A percentile compares a stretch with the other conserved stretches of the same genome.
Conservation (phyloP, 2,888 invertebrate genomes). For the Reticulitermes lucifugus region DNA sequence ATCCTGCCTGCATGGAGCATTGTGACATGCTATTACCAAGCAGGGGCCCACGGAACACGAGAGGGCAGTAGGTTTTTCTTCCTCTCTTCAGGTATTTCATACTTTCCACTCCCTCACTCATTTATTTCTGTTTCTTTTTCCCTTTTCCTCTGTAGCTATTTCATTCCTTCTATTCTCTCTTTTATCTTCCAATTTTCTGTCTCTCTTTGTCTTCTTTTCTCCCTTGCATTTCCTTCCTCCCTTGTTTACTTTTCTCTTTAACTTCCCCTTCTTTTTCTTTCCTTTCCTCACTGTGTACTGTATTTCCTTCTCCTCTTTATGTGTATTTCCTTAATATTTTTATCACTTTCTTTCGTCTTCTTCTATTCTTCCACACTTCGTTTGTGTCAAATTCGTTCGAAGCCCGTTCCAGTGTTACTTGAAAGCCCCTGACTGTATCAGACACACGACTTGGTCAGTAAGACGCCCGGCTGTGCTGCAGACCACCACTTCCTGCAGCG, state of each 20-base stretch:
- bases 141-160: not conserved
- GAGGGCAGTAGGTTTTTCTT: not conserved
- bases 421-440: no score
- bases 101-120: not conserved
- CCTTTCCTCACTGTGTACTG: not conserved
- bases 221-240: not conserved
- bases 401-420: no score
- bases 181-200: not conserved
- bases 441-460: not conserved
- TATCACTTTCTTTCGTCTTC: no score
- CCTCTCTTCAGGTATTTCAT: not conserved
- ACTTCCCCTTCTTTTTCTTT: not conserved
- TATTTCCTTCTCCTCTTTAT: not conserved
- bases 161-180: not conserved
- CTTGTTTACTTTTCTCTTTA: not conserved
- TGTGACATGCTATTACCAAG: not conserved
- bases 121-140: not conserved
- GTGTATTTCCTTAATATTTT: no score
- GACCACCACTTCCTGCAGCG: conserved; percentile 33
- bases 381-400: no score
- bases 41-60: not conserved
- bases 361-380: no score
- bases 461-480: not conserved
- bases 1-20: conserved; percentile 13
- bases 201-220: not conserved